Evolutionary conservation across 2,888 invertebrate species (phyloP), one percentile per base, ranked within the genome.

Genomic region (Perizoma flavofasciatum): DNA sequence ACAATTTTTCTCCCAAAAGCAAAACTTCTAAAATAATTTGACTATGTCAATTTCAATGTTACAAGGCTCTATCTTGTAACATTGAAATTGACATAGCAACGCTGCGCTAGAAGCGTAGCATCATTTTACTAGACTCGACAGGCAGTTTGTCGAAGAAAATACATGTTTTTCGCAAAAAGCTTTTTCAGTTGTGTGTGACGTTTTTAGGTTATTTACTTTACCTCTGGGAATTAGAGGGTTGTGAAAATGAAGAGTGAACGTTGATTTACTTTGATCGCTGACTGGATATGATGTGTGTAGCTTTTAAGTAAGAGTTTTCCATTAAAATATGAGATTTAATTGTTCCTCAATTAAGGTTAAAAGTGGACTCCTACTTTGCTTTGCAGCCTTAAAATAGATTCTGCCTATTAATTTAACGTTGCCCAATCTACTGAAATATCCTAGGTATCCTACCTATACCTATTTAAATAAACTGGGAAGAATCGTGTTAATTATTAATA

Each of bases 181-280:
- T 35, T 35, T 52, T 52, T 52, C 51, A 52, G 22, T 52, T 52
- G 51, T 44, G 51, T 52, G 51, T 44, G 51, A 52, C 51, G 51
- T 52, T 41, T 52, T 52, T 34, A 11, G 37, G 34, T 52, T 52
- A 51, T 44, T 52, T 44, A 35, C 44, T 22, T 45, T 50, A 50
- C 43, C 50, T 50, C 8, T 33, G 50, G 33, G 43, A 50, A 34
- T 33, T 33, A 5, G 33, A 8, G 50, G 33, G 6, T 41, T 33
- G n/a, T 34, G 6, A 50, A 46, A 46, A 11, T 44, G 39, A 53
- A 53, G 46, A 22, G 40, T 39, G 22, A 53, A 46, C 40, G 32
- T 9, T 45, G 10, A 22, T 37, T 39, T 32, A 35, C 39, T 49
- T 49, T 49, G 39, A 22, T 11, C 8, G 37, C 7, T 49, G 40